Conservation (phyloP, 2,113 vertebrate genomes). For the Cariama cristata region DNA sequence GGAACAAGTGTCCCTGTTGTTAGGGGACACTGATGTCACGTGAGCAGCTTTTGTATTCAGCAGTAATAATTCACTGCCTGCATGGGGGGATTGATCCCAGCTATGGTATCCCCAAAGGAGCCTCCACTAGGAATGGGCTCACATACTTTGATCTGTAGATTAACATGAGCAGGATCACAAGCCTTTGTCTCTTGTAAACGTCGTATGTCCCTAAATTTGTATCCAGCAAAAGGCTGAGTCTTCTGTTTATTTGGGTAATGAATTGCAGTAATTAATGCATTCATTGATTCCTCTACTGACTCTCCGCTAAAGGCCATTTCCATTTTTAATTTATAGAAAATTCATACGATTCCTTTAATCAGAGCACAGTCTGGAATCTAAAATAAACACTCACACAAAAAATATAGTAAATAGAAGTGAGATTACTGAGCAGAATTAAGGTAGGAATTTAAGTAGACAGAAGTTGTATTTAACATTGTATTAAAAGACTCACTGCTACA, state of each 20-base stretch:
- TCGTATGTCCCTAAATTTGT: constrained; percentile 84
- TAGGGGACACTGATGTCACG: constrained; percentile 80
- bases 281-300: constrained; percentile 91
- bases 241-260: constrained; percentile 97
- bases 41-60: constrained; percentile 93
- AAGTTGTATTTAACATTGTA: neutral
- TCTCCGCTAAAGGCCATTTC: constrained; percentile 91
- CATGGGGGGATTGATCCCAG: constrained; percentile 85
- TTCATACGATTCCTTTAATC: constrained; percentile 72
- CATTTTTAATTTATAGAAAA: constrained; percentile 96
- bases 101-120: constrained; percentile 86
- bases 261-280: constrained; percentile 98
- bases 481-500: neutral
- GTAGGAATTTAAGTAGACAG: neutral
- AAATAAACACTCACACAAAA: constrained; percentile 20
- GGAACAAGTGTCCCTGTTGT: constrained; percentile 78
- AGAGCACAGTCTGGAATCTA: constrained; percentile 59
- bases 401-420: neutral
- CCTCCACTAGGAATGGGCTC: constrained; percentile 81
- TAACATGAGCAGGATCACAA: constrained; percentile 86
- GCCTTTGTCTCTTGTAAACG: constrained; percentile 90
- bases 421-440: constrained; percentile 6
- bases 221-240: constrained; percentile 87
- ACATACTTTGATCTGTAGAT: constrained; percentile 88
- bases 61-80: constrained; percentile 92